These are phyloP conservation scores for Lasioglossum leucozonium DNA, from an alignment of 2,888 invertebrate species.

Conservation along the genomic window DNA sequence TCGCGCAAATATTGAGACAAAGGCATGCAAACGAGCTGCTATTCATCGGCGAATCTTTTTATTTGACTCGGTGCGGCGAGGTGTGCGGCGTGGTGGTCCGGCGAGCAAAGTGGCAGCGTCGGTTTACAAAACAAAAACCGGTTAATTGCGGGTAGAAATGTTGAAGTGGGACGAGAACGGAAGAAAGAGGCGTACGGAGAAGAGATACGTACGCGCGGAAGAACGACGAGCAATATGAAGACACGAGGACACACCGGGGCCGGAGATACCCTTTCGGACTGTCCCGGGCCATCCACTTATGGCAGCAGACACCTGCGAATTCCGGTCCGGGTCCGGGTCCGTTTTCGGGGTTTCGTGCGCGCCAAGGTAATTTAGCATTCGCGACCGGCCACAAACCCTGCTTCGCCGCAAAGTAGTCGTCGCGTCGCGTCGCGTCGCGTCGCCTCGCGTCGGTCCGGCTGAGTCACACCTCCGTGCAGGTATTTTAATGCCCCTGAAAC, in stretches of 20 bases:
- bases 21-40: conserved; percentile 54
- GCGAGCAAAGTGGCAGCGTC: conserved; percentile 45
- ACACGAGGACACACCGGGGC: not conserved
- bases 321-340: conserved; percentile 32
- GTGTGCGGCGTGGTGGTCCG: not conserved
- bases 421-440: not conserved
- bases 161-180: not conserved
- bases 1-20: conserved; percentile 54
- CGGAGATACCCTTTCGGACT: conserved; percentile 10
- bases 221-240: not conserved
- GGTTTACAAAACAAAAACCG: conserved; percentile 52
- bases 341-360: conserved; percentile 40
- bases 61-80: not conserved
- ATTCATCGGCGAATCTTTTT: conserved; percentile 31
- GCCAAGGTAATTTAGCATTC: conserved; percentile 52
- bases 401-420: conserved; percentile 1
- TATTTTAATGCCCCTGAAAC: conserved; percentile 51
- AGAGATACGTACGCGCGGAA: not conserved
- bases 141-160: conserved; percentile 44
- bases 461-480: conserved; percentile 34
- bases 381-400: conserved; percentile 46
- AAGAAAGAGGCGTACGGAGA: not conserved
- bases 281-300: conserved; percentile 32
- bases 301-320: conserved; percentile 62
- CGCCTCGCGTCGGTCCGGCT: not conserved